Evolutionary conservation across 1,140 invertebrate species (phyloP), one percentile per base, ranked within the genome.

Genomic region (Drosophila kikkawai): DNA sequence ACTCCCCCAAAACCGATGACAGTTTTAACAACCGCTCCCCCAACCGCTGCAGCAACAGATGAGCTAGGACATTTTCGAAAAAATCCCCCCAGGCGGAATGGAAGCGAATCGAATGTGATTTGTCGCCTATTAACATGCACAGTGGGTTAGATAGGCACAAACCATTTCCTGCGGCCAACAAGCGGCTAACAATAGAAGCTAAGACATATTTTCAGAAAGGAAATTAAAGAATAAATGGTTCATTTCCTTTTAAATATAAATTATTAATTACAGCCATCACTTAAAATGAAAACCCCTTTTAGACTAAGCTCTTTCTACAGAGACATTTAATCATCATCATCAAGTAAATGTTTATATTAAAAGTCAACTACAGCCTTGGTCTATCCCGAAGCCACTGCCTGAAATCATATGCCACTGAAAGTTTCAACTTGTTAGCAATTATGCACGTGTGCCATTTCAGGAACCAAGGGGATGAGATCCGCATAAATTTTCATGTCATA

Each of bases 41-140:
- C n/a, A n/a, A n/a, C n/a, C 26, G n/a, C 42, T 15, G 9, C 65
- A 84, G 82, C 82, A 85, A 86, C 79, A 85, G 82, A 75, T 85
- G 70, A 74, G 44, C 37, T 6, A n/a, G 45, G 45, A 60, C 57
- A 37, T 44, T 73, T 74, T 55, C n/a, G 12, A 22, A 36, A 44
- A 45, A 8, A 26, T 44, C 34, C 45, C 70, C 45, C 15, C 9
- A 51, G 70, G 70, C 68, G 22, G n/a, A 37, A 48, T 34, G 45
- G 44, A 73, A 51, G 42, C 70, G 37, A 73, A 73, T 74, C 70
- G 55, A 74, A 73, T 57, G 70, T 73, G 70, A 74, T 74, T 74
- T 73, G 70, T 71, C 70, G 45, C 70, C 68, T 74, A 50, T 74
- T 73, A 51, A 51, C 44, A 29, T 22, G 42, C 29, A 73, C 53